Evolutionary conservation across 2,113 vertebrate species (phyloP), one percentile per base, ranked within the genome.

Genomic region (Erythrocercus mccallii): DNA sequence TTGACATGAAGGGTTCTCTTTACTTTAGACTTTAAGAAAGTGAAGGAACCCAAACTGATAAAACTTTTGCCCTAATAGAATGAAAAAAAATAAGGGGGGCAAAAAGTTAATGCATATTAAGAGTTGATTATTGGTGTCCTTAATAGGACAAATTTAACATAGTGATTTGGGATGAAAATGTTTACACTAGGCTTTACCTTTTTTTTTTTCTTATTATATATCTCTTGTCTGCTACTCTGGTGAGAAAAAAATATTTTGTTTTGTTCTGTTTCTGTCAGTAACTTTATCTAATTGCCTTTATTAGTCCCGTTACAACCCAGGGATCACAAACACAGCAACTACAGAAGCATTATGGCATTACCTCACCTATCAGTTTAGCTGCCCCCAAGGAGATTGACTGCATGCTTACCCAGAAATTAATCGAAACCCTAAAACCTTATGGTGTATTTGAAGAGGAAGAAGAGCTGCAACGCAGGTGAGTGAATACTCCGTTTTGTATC

Each of bases 361-460:
- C 98, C 50, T 98, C 98, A 88, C 98, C 99, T 47, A 99, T 99
- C 98, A 99, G 98, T 97, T 95, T 99, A 97, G 98, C 98, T 77
- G 96, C 96, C 87, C 99, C 99, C 56, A 98, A 98, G 96, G 98
- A 99, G 94, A 96, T 97, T 31, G 99, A 99, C 94, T 97, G 98
- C 97, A 93, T 97, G 35, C 98, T 98, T 80, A 98, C 99, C n/a
- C 98, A 98, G 96, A 98, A 98, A 91, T 98, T 99, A 68, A 98
- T 98, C 0, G 98, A 99, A 78, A 98, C 98, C 4, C 95, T 99
- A 58, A 98, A 98, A 92, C 98, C 99, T 30, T 99, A 98, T 12
- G 98, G 98, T 8, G 98, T 99, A 15, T 99, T 99, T 96, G 98
- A 99, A 97, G 98, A 99, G 64, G 98, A 99, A 61, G 96, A 98